Evolutionary conservation across 2,888 invertebrate species (phyloP).

Genomic region (Nephrotoma flavescens): DNA sequence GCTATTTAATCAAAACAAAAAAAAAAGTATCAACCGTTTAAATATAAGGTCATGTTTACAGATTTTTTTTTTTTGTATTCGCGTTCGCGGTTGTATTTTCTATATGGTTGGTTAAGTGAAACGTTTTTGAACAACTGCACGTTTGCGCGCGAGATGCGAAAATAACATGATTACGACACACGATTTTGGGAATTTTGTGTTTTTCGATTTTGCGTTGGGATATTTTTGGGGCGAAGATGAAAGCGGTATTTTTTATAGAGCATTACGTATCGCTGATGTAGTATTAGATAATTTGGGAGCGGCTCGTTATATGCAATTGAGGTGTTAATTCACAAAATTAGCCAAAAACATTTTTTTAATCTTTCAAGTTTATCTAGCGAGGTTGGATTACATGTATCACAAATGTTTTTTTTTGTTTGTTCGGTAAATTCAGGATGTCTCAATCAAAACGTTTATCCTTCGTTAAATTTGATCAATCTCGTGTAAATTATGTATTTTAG

Average conservation of each 20-base stretch:
- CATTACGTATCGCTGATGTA: neutral
- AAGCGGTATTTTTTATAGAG: neutral
- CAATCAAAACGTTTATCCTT: too few species aligned
- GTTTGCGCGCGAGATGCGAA: neutral
- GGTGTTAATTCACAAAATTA: too few species aligned
- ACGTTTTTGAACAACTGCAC: neutral
- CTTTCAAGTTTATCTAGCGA: too few species aligned
- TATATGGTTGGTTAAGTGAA: neutral
- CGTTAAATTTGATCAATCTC: too few species aligned
- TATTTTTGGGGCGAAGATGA: neutral
- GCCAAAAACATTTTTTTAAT: too few species aligned
- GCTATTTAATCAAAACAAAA: neutral
- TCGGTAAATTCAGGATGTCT: too few species aligned
- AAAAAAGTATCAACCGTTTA: neutral
- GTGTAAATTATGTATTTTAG: too few species aligned
- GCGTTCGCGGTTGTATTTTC: neutral
- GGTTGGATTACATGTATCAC: too few species aligned
- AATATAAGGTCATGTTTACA: neutral
- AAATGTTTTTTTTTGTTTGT: too few species aligned
- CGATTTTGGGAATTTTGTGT: neutral
- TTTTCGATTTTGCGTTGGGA: neutral
- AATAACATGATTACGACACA: neutral
- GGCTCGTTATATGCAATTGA: neutral
- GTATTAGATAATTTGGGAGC: neutral
- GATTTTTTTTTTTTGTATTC: neutral